A percentile compares a stretch with the other conserved stretches of the same genome.
phyloP scores from a whole-genome alignment of 1,140 invertebrate species.

The Drosophila pachea region DNA sequence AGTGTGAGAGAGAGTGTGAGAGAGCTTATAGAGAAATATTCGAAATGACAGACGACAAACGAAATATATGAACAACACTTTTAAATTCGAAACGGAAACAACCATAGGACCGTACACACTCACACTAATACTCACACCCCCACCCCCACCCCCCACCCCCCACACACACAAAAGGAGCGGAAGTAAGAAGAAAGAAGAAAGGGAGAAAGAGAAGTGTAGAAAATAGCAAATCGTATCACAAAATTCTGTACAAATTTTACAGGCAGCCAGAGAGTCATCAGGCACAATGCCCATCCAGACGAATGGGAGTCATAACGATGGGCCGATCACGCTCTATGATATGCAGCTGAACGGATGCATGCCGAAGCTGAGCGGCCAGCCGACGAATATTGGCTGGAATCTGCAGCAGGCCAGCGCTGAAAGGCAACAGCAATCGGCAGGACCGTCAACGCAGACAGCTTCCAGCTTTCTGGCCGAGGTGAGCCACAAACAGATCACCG shows the following conservation, averaged over 20 bases:
- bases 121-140: constrained; percentile 1
- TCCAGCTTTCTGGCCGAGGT: constrained; percentile 41
- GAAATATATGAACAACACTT: constrained; percentile 6
- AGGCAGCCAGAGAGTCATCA: too few relatives aligned
- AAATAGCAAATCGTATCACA: constrained; percentile 4
- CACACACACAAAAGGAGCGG: neutral
- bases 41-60: constrained; percentile 16
- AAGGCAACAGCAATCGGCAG: neutral
- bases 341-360: constrained; percentile 7
- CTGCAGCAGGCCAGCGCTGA: neutral
- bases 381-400: constrained; percentile 42
- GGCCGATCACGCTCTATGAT: neutral
- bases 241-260: too few relatives aligned
- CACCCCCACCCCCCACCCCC: too few relatives aligned
- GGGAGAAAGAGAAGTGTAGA: neutral
- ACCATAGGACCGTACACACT: neutral
- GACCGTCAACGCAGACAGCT: neutral
- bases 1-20: too few relatives aligned
- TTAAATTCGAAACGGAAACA: constrained; percentile 7
- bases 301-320: constrained; percentile 2
- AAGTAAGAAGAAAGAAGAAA: neutral
- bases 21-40: constrained; percentile 8
- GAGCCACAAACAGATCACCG: constrained; percentile 50
- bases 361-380: neutral
- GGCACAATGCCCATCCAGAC: constrained; percentile 5